A percentile compares a stretch with the other conserved stretches of the same genome.
phyloP scores from a whole-genome alignment of 2,888 invertebrate genomes.

The Geotrupes spiniger region DNA sequence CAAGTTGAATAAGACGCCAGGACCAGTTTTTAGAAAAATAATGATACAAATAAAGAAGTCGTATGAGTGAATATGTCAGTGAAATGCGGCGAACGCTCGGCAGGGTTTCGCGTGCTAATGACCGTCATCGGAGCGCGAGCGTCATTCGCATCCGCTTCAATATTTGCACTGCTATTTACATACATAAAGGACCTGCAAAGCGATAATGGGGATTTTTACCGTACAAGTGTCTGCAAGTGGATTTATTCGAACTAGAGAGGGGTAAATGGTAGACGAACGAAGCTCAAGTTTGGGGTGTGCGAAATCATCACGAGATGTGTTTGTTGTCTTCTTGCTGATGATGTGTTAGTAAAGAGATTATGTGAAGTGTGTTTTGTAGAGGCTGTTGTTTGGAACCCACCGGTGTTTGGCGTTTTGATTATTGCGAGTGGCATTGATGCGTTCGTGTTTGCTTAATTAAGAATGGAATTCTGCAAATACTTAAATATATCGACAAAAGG shows the following conservation, averaged over 20 bases:
- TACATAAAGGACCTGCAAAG: slow-evolving; percentile 39
- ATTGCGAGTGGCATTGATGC: slow-evolving; percentile 34
- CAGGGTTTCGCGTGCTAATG: slow-evolving; percentile 35
- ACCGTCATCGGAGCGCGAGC: slow-evolving; percentile 30
- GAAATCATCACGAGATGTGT: slow-evolving; percentile 42
- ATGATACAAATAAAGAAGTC: background rate
- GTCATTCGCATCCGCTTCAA: slow-evolving; percentile 37
- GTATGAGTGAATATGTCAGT: slow-evolving; percentile 26
- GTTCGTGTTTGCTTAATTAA: slow-evolving; percentile 26
- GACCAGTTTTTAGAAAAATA: background rate
- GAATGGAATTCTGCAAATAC: slow-evolving; percentile 21
- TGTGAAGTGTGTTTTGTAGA: slow-evolving; percentile 31
- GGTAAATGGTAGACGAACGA: slow-evolving; percentile 30
- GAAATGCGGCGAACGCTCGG: slow-evolving; percentile 25
- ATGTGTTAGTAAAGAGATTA: slow-evolving; percentile 38
- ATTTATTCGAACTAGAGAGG: slow-evolving; percentile 43
- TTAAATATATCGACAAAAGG: slow-evolving; percentile 12
- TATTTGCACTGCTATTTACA: slow-evolving; percentile 43
- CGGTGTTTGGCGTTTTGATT: slow-evolving; percentile 34
- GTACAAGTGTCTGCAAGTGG: slow-evolving; percentile 44
- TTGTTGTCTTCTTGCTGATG: slow-evolving; percentile 47
- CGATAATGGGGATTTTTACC: slow-evolving; percentile 46
- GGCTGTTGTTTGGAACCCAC: slow-evolving; percentile 21
- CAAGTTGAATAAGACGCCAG: no score
- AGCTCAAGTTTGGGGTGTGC: slow-evolving; percentile 33